These are phyloP conservation scores for Rana temporaria DNA, from an alignment of 2,113 vertebrate species.

Conservation along the genomic window DNA sequence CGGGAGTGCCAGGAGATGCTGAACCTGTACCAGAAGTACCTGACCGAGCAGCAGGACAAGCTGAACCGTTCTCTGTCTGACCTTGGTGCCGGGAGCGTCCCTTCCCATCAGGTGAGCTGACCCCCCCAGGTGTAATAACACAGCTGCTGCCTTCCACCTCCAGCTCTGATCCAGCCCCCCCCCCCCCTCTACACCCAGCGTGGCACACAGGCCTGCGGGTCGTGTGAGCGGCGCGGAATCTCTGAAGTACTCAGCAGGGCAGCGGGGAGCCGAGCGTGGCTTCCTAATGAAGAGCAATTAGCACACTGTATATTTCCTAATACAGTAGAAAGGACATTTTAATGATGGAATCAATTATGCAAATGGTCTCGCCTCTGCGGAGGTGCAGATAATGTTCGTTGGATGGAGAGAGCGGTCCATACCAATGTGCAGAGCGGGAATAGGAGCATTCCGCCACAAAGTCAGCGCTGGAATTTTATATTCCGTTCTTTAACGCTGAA, in stretches of 20 bases:
- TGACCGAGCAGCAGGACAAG: constrained; percentile 91
- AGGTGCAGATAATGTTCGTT: constrained; percentile 41
- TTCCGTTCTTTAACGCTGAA: too few species aligned
- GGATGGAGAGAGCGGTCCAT: constrained; percentile 18
- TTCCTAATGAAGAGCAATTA: constrained; percentile 53
- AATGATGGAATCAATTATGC: constrained; percentile 50
- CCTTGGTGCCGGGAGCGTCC: constrained; percentile 72
- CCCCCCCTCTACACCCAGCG: neutral
- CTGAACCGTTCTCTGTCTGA: constrained; percentile 83
- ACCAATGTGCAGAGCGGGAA: neutral
- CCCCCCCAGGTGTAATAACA: neutral
- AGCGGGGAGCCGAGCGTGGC: constrained; percentile 35
- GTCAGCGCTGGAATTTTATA: too few species aligned
- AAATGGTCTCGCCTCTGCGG: constrained; percentile 27
- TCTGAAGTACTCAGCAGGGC: constrained; percentile 42
- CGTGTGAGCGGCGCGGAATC: neutral
- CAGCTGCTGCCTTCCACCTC: neutral
- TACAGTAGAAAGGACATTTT: constrained; percentile 42
- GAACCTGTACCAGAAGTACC: constrained; percentile 93
- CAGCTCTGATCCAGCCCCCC: neutral
- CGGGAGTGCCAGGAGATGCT: constrained; percentile 94
- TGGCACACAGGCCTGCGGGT: neutral
- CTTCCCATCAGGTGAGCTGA: constrained; percentile 79
- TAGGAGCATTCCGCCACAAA: neutral
- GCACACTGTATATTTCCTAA: constrained; percentile 40